Evolutionary conservation across 2,797 vertebrate species (phyloP).

Genomic region (Linurgus olivaceus): DNA sequence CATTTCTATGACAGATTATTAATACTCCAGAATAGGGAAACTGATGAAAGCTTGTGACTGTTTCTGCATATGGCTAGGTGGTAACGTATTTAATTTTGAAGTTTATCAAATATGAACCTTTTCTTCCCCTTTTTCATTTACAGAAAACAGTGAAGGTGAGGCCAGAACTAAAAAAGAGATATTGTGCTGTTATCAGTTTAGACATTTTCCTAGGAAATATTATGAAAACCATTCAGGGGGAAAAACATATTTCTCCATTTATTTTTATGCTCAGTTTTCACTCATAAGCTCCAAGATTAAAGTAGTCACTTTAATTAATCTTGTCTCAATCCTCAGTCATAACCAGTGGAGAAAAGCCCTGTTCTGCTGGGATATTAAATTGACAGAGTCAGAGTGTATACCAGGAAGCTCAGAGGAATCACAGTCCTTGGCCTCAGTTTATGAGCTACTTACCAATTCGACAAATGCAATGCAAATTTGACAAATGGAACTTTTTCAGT

Average conservation of each 20-base stretch:
- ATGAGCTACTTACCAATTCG: constrained; percentile 28
- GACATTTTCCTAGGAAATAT: constrained; percentile 28
- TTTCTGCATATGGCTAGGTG: constrained; percentile 3
- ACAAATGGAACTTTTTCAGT: not conserved
- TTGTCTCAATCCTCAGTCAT: not conserved
- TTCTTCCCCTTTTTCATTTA: constrained; percentile 1
- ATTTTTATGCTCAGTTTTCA: not conserved
- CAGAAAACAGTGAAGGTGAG: constrained; percentile 35
- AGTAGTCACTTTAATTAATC: not conserved
- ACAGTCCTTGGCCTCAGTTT: not conserved
- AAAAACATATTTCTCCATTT: not conserved
- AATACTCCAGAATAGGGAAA: not conserved
- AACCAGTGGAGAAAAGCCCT: not conserved
- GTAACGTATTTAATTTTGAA: constrained; percentile 37
- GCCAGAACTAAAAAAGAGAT: constrained; percentile 4
- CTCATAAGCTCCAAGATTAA: not conserved
- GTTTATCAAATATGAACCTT: constrained; percentile 23
- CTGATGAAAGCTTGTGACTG: constrained; percentile 16
- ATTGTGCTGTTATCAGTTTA: constrained; percentile 16
- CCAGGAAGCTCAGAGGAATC: not conserved
- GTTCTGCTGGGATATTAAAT: not conserved
- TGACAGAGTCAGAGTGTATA: not conserved
- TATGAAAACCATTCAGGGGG: not conserved
- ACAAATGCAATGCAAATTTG: not conserved
- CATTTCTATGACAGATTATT: not conserved